Base-by-base conservation (phyloP, 2,113 vertebrate species). In the Archilochus colubris region DNA sequence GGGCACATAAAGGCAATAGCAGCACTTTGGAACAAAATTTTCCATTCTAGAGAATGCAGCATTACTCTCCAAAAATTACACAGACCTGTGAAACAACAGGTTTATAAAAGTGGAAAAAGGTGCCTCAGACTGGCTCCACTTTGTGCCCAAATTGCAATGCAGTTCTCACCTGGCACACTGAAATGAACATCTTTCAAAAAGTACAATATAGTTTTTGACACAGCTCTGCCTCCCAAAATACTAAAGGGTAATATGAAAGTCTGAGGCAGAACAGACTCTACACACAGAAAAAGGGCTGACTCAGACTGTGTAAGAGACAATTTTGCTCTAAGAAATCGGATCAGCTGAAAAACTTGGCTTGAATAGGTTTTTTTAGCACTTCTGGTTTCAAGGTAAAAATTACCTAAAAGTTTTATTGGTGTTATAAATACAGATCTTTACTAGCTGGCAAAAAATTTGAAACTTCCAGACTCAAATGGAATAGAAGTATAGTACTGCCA, bases 381-480 rank as follows among this genome's bases (percentile, higher is more conserved):
- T 78, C 59, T 82, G 54, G 30, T 90, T 96, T 91, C 61, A 75
- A 89, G 66, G 80, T 30, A 55, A 18, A 51, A 59, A 72, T 54
- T 82, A 36, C 66, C 63, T 55, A 18, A 76, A 64, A 82, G 51
- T 81, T 83, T 92, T 80, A 93, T 84, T 75, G 68, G 10, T 91
- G 36, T 91, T 61, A 90, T 86, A 97, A 93, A 80, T 83, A 85
- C 28, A 85, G 23, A 67, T 63, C 21, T 76, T 76, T 73, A 54
- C 63, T 63, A 87, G 14, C 14, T 48, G 77, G 73, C 25, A 57
- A 86, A 86, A 70, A 94, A 87, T 72, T 67, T 95, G 91, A 93
- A 96, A 91, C 40, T 86, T 93, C 87, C 93, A 81, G 64, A 74
- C 57, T 95, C 73, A 50, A 82, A 84, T 94, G 44, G 50, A 73